Evolutionary conservation across 1,140 invertebrate species (phyloP), one percentile per base, ranked within the genome.

Genomic region (Scaptomyza graminum): DNA sequence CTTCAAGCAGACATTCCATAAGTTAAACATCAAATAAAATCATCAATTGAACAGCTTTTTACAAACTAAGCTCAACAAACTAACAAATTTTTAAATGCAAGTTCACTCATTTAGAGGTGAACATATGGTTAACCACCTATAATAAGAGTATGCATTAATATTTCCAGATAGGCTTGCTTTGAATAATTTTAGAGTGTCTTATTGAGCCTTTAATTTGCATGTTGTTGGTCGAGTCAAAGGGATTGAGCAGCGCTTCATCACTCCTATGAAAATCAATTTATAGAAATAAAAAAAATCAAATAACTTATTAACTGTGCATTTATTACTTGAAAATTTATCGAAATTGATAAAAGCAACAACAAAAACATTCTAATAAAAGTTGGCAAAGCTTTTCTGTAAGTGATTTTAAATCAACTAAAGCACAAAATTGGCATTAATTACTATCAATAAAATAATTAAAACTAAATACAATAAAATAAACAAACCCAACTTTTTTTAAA

Each of bases 371-470:
- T 57, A 57, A 51, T 62, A 63, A 73, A 54, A 62, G 69, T 69
- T 34, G 25, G 8, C 41, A 56, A 52, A 76, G 69, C 74, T 69
- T 76, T 69, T 69, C 63, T 49, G 16, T 64, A 74, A 70, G 72
- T 70, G 67, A 70, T 70, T 74, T 69, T 63, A 74, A 74, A 60
- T 70, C 60, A 64, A 57, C 52, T 51, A 57, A 15, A 63, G 52
- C 43, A 39, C 51, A 37, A 66, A 54, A 60, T 66, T 34, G 44
- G 55, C 62, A 66, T 59, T 50, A 57, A 43, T 28, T 49, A 46
- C 18, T 69, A 62, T 44, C 41, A 50, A 63, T 52, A 63, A 60
- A 25, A 47, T 52, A 56, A 9, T 25, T 54, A 16, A 50, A 34
- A 46, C 50, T n/a, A 46, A 57, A 39, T 11, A 41, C 16, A 50